phyloP scores from a whole-genome alignment of 2,113 vertebrate species.

The Notothenia coriiceps region DNA sequence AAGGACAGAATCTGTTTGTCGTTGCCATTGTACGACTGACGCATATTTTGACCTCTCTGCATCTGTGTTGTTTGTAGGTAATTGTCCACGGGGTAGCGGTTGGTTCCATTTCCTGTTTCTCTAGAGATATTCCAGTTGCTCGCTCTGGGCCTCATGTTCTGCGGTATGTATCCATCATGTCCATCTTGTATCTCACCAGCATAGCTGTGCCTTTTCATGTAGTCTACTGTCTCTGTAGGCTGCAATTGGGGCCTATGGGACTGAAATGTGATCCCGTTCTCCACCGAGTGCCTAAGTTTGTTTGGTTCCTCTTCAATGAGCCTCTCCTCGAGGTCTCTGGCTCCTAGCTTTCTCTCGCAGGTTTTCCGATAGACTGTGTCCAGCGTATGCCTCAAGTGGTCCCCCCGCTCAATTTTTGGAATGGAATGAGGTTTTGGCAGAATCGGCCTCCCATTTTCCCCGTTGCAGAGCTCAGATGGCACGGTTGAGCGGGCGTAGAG shows the following conservation, averaged over 20 bases:
- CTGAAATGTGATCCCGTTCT: conserved; percentile 79
- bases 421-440: conserved; percentile 84
- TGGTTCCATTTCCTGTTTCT: conserved; percentile 83
- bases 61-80: conserved; percentile 80
- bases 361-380: conserved; percentile 87
- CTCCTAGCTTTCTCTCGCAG: conserved; percentile 81
- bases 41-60: conserved; percentile 85
- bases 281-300: conserved; percentile 74
- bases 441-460: conserved; percentile 81
- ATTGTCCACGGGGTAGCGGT: conserved; percentile 79
- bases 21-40: conserved; percentile 90
- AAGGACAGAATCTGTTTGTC: conserved; percentile 88
- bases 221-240: conserved; percentile 83
- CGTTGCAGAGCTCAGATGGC: conserved; percentile 83
- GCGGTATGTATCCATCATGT: conserved; percentile 82
- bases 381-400: conserved; percentile 86
- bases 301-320: conserved; percentile 76
- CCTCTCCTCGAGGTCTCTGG: conserved; percentile 79
- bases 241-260: conserved; percentile 82
- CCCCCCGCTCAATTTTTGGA: conserved; percentile 83
- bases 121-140: conserved; percentile 88
- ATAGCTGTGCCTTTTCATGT: conserved; percentile 95
- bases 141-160: conserved; percentile 81
- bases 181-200: conserved; percentile 91
- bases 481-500: conserved; percentile 92